Evolutionary conservation across 2,113 vertebrate species (phyloP), one percentile per base, ranked within the genome.

Genomic region (Hemicordylus capensis): DNA sequence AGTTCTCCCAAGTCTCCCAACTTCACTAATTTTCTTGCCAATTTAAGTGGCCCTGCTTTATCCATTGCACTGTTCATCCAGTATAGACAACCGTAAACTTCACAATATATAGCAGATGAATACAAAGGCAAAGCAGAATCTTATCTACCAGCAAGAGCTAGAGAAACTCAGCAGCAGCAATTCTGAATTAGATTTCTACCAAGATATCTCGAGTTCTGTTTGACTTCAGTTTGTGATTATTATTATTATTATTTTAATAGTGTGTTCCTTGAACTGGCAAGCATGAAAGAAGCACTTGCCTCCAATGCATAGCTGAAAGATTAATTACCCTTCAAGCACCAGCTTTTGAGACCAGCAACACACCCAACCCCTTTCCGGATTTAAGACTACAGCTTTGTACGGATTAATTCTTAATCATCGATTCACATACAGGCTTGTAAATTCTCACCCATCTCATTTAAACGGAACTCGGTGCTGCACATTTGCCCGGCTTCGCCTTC

Each of bases 181-280:
- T 10, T 5, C 26, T 58, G 80, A 70, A 79, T 46, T 4, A 17
- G 14, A 56, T 34, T 12, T 4, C 24, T 0, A 3, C 39, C 31
- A 54, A 76, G 74, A 80, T 44, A 64, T n/a, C n/a, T 75, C 6
- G 24, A 37, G 58, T 73, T 63, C 44, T 10, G 26, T 74, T 75
- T 61, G 46, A 51, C 14, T 26, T 39, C 24, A 28, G 61, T 15
- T 42, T 44, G n/a, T 3, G 15, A 78, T 78, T 77, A n/a, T n/a
- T n/a, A n/a, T n/a, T n/a, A n/a, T n/a, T n/a, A n/a, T n/a, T n/a
- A n/a, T 89, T 80, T 0, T 54, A 37, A 44, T 69, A 88, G 85
- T 85, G 86, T 66, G 42, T 2, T 90, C 15, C 82, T 87, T 19
- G 31, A 66, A 87, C 90, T 22, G 28, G 77, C 80, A 76, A 74